phyloP scores from a whole-genome alignment of 2,888 invertebrate genomes.

The Cyclophora punctaria region DNA sequence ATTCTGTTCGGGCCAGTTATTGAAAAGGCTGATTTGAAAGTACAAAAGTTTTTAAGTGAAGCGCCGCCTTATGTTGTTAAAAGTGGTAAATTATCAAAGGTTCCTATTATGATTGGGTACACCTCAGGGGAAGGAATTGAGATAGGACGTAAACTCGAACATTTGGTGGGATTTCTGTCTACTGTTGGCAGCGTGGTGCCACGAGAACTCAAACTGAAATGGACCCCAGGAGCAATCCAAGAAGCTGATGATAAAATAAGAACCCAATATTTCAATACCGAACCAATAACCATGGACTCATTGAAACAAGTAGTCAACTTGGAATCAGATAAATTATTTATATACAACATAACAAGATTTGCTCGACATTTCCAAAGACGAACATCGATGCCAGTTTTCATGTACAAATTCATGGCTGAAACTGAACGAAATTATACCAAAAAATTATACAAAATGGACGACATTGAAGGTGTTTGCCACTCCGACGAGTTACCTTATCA shows the following conservation, averaged over 20 bases:
- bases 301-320: conserved; percentile 44
- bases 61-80: conserved; percentile 39
- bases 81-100: conserved; percentile 40
- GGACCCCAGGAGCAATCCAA: conserved; percentile 32
- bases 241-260: conserved; percentile 44
- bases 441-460: conserved; percentile 49
- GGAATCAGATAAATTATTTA: conserved; percentile 50
- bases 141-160: conserved; percentile 43
- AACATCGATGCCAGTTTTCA: conserved; percentile 38
- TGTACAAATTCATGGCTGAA: conserved; percentile 57
- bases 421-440: conserved; percentile 58
- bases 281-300: conserved; percentile 33
- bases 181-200: conserved; percentile 49
- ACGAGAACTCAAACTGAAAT: conserved; percentile 53
- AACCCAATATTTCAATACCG: conserved; percentile 46
- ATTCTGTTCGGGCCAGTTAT: conserved; percentile 62
- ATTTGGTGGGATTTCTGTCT: conserved; percentile 30
- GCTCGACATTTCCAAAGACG: conserved; percentile 40
- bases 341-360: conserved; percentile 51
- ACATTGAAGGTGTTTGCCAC: conserved; percentile 54
- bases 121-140: conserved; percentile 65
- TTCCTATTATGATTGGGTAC: conserved; percentile 59
- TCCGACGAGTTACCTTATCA: conserved; percentile 57
- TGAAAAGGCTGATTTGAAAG: conserved; percentile 42
- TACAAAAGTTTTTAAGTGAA: conserved; percentile 48